Conservation (phyloP, 2,888 invertebrate genomes). For the Helleia helle region DNA sequence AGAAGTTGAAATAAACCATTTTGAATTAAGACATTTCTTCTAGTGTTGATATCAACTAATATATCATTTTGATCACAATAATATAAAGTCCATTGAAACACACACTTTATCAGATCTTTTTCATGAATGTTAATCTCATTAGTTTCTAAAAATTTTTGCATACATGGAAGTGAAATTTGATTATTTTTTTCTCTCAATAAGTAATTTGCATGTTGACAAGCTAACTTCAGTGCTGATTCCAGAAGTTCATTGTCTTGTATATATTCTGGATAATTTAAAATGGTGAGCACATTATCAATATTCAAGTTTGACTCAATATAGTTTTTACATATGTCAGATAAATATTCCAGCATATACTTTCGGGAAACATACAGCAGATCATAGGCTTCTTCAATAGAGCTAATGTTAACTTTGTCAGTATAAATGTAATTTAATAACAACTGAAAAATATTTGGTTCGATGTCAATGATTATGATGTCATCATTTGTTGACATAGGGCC, state of each 20-base stretch:
- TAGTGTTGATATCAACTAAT: constrained; percentile 47
- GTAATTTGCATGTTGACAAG: constrained; percentile 70
- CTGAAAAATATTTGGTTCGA: constrained; percentile 75
- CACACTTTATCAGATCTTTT: constrained; percentile 65
- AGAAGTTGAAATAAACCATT: constrained; percentile 57
- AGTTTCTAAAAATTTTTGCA: constrained; percentile 64
- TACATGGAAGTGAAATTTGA: constrained; percentile 60
- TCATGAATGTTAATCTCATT: constrained; percentile 65
- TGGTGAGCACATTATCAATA: constrained; percentile 72
- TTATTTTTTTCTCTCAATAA: constrained; percentile 62
- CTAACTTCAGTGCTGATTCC: constrained; percentile 66
- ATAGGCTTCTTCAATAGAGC: constrained; percentile 74
- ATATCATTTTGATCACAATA: constrained; percentile 63
- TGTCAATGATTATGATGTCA: constrained; percentile 71
- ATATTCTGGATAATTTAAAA: constrained; percentile 75
- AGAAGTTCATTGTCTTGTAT: constrained; percentile 71
- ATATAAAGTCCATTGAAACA: constrained; percentile 69
- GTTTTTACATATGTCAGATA: constrained; percentile 62
- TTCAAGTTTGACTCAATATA: constrained; percentile 71
- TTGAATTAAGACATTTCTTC: constrained; percentile 50
- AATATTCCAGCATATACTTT: constrained; percentile 76
- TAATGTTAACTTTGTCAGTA: constrained; percentile 71
- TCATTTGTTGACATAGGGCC: constrained; percentile 71
- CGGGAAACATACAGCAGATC: constrained; percentile 77
- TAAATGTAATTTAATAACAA: constrained; percentile 76